A percentile compares a stretch with the other conserved stretches of the same genome.
phyloP scores from a whole-genome alignment of 2,113 vertebrate genomes.

The Malaclemys terrapin region DNA sequence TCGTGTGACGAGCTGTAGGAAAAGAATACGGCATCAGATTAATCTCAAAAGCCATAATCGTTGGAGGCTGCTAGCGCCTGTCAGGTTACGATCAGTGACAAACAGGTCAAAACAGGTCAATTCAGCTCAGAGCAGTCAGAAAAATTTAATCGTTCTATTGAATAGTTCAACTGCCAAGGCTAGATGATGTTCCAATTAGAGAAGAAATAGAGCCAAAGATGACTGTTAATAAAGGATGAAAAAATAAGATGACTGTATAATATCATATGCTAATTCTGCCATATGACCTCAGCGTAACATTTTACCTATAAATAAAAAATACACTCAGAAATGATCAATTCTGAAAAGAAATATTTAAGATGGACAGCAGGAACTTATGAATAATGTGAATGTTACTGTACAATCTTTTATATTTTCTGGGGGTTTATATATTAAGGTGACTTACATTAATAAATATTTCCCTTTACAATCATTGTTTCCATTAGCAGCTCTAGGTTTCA shows the following conservation, averaged over 20 bases:
- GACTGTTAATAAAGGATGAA: conserved; percentile 86
- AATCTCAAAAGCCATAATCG: conserved; percentile 84
- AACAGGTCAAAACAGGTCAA: conserved; percentile 88
- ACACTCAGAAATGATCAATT: conserved; percentile 64
- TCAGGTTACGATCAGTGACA: conserved; percentile 88
- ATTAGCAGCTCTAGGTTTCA: neutral
- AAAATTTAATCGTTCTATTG: conserved; percentile 88
- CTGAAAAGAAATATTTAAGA: conserved; percentile 41
- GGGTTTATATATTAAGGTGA: conserved; percentile 3
- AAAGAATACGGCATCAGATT: conserved; percentile 81
- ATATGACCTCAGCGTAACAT: conserved; percentile 81
- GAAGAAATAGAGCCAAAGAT: conserved; percentile 86
- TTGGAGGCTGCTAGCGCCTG: conserved; percentile 84
- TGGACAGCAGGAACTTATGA: neutral
- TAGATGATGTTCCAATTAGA: conserved; percentile 90
- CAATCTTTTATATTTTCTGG: conserved; percentile 26
- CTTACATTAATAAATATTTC: conserved; percentile 43
- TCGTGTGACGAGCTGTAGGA: conserved; percentile 93
- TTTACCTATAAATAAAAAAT: conserved; percentile 82
- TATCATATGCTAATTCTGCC: conserved; percentile 82
- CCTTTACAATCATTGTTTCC: neutral
- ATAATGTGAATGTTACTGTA: conserved; percentile 1
- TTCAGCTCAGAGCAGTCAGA: conserved; percentile 86
- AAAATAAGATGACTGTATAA: conserved; percentile 81
- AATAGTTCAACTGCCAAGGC: conserved; percentile 88